Evolutionary conservation across 1,140 invertebrate genomes (phyloP).

Genomic region (Calliopsis andreniformis): DNA sequence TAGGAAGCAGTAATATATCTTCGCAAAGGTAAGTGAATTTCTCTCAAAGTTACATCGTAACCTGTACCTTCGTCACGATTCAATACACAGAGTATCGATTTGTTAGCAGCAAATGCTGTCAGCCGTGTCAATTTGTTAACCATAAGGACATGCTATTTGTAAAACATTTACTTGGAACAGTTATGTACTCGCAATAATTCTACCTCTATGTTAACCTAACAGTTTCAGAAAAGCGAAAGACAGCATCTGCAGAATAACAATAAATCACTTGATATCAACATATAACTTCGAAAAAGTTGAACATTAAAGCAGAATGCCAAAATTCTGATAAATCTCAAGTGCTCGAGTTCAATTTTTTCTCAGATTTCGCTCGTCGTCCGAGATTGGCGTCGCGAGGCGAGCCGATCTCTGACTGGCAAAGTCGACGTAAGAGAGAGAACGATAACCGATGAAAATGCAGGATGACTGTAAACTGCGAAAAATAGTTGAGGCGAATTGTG

Average conservation of each 20-base stretch:
- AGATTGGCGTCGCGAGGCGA: neutral
- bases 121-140: slow-evolving; percentile 24
- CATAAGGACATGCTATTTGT: too few species aligned
- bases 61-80: neutral
- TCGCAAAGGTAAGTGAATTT: neutral
- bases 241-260: too few species aligned
- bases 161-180: too few species aligned
- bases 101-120: slow-evolving; percentile 6
- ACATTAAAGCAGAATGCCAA: neutral
- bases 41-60: neutral
- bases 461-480: neutral
- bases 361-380: neutral
- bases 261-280: too few species aligned
- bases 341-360: neutral
- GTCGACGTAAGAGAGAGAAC: neutral
- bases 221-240: too few species aligned
- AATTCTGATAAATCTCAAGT: neutral
- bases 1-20: neutral
- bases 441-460: neutral
- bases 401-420: neutral
- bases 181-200: too few species aligned
- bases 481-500: slow-evolving; percentile 23
- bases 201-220: too few species aligned
- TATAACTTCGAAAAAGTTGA: too few species aligned
- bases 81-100: neutral